Conservation (phyloP, 2,113 vertebrate genomes). For the Eublepharis macularius region DNA sequence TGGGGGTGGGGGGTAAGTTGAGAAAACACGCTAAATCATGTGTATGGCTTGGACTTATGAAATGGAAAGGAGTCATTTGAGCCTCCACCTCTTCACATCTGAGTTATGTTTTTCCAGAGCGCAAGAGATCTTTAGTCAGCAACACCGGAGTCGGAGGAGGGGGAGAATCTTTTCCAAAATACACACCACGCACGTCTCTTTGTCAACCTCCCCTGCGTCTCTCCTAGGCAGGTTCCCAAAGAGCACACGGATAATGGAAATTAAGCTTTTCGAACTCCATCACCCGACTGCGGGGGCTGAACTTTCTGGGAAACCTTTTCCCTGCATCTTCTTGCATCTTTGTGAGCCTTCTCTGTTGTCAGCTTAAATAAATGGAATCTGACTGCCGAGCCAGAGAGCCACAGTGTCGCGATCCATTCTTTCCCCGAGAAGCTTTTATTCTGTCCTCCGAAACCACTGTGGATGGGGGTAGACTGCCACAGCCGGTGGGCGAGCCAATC, state of each 20-base stretch:
- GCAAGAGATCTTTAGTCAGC: neutral
- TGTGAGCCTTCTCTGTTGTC: neutral
- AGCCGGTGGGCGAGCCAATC: neutral
- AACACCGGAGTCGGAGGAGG: too few relatives aligned
- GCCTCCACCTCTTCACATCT: neutral
- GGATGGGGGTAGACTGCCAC: neutral
- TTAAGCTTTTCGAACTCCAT: neutral
- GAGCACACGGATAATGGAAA: neutral
- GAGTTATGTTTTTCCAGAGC: neutral
- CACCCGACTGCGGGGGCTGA: neutral
- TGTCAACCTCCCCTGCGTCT: neutral
- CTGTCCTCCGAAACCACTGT: neutral
- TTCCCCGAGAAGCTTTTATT: neutral
- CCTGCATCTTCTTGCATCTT: neutral
- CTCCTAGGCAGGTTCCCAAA: neutral
- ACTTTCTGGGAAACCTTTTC: neutral
- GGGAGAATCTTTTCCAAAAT: neutral
- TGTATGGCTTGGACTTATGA: neutral
- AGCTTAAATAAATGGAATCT: neutral
- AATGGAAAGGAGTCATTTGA: neutral
- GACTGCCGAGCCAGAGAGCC: neutral
- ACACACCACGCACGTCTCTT: neutral
- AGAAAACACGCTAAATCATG: neutral
- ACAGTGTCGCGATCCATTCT: neutral
- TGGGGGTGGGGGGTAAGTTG: neutral